These are phyloP conservation scores for Drosophila varians DNA, from an alignment of 1,140 invertebrate genomes.

Conservation along the genomic window DNA sequence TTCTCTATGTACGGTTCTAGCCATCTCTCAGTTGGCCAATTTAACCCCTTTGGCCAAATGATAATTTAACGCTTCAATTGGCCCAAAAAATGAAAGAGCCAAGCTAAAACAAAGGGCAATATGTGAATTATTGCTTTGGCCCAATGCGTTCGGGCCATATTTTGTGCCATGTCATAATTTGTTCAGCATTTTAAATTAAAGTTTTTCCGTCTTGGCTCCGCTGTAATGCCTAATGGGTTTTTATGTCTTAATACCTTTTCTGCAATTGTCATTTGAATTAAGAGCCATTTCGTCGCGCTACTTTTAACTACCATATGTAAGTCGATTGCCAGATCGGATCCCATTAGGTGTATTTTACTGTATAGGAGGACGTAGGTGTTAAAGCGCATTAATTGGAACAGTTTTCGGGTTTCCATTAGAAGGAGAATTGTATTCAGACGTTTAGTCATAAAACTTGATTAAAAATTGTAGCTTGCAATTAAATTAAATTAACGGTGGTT, in stretches of 20 bases:
- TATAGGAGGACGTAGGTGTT: background rate
- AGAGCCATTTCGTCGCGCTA: slow-evolving; percentile 58
- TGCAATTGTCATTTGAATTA: slow-evolving; percentile 73
- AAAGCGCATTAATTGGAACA: slow-evolving; percentile 13
- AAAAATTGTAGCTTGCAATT: background rate
- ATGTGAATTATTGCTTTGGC: slow-evolving; percentile 34
- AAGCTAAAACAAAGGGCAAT: slow-evolving; percentile 36
- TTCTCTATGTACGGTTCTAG: background rate
- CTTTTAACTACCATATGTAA: slow-evolving; percentile 33
- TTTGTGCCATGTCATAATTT: slow-evolving; percentile 71
- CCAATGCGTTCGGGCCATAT: slow-evolving; percentile 31
- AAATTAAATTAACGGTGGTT: background rate
- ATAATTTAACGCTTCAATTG: slow-evolving; percentile 82
- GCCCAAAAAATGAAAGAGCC: slow-evolving; percentile 28
- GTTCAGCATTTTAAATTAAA: slow-evolving; percentile 65
- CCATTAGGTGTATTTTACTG: slow-evolving; percentile 1
- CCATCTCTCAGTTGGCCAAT: slow-evolving; percentile 59
- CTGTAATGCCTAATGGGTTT: slow-evolving; percentile 53
- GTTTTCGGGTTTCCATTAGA: slow-evolving; percentile 1
- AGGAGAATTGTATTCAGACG: background rate
- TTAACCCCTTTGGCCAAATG: slow-evolving; percentile 75
- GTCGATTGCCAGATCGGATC: slow-evolving; percentile 11
- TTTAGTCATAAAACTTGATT: background rate
- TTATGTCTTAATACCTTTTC: slow-evolving; percentile 41
- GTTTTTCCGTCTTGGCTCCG: slow-evolving; percentile 11